Conservation (phyloP, 1,140 invertebrate species). For the Adelges cooleyi region DNA sequence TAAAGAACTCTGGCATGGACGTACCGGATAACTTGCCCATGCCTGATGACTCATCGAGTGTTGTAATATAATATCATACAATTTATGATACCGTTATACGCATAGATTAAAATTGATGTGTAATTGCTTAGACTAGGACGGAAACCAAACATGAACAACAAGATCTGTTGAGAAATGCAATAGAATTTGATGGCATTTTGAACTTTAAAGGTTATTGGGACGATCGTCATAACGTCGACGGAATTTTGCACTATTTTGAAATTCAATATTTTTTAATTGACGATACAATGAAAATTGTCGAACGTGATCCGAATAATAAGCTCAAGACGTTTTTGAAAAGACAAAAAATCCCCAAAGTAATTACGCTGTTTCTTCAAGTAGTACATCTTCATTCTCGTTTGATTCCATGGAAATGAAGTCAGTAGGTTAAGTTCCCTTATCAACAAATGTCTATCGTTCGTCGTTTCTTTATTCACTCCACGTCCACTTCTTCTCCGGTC, state of each 20-base stretch:
- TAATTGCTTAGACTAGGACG: background rate
- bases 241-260: constrained; percentile 60
- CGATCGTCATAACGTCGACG: constrained; percentile 58
- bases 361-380: background rate
- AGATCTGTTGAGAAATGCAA: too few relatives aligned
- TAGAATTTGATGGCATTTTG: constrained; percentile 43
- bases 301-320: background rate
- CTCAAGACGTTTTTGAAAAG: constrained; percentile 19
- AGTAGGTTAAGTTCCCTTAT: too few relatives aligned
- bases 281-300: constrained; percentile 69
- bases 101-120: too few relatives aligned
- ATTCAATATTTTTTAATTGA: constrained; percentile 75
- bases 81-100: too few relatives aligned
- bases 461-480: too few relatives aligned
- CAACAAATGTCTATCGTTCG: too few relatives aligned
- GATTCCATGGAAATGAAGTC: too few relatives aligned
- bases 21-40: constrained; percentile 57
- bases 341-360: constrained; percentile 23
- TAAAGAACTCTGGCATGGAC: constrained; percentile 68
- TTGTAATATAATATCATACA: too few relatives aligned
- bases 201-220: constrained; percentile 86
- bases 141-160: background rate
- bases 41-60: constrained; percentile 47
- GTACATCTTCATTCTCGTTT: too few relatives aligned
- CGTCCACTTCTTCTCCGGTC: too few relatives aligned